Evolutionary conservation across 1,140 invertebrate species (phyloP).

Genomic region (Drosophila rufa): DNA sequence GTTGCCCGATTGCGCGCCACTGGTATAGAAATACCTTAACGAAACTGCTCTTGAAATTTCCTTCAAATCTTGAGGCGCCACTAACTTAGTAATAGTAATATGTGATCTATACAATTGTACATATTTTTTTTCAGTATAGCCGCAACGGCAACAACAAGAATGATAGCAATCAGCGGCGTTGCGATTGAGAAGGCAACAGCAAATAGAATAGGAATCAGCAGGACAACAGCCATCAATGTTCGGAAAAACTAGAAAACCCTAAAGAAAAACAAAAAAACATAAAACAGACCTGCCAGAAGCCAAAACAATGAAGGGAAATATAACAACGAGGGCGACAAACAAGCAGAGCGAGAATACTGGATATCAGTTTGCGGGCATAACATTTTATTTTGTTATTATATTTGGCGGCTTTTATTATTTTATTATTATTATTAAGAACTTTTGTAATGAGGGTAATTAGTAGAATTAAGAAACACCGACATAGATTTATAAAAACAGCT

Average conservation of each 20-base stretch:
- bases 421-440: too few relatives aligned
- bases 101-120: too few relatives aligned
- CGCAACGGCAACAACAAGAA: conserved; percentile 36
- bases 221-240: conserved; percentile 29
- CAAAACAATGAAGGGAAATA: neutral
- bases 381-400: conserved; percentile 54
- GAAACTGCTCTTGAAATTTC: too few relatives aligned
- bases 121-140: neutral
- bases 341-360: conserved; percentile 39
- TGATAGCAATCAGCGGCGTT: conserved; percentile 71
- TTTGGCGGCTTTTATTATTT: neutral
- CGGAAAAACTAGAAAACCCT: conserved; percentile 27
- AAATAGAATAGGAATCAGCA: conserved; percentile 50
- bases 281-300: conserved; percentile 13
- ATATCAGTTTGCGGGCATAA: conserved; percentile 72
- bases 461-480: too few relatives aligned
- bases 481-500: too few relatives aligned
- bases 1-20: too few relatives aligned
- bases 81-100: too few relatives aligned
- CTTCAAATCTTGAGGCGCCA: too few relatives aligned
- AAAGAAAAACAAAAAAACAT: conserved; percentile 20
- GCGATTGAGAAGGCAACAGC: conserved; percentile 72
- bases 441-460: neutral
- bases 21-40: too few relatives aligned
- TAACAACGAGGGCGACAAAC: conserved; percentile 19